Conservation (phyloP, 2,888 invertebrate genomes). For the Phania funesta region DNA sequence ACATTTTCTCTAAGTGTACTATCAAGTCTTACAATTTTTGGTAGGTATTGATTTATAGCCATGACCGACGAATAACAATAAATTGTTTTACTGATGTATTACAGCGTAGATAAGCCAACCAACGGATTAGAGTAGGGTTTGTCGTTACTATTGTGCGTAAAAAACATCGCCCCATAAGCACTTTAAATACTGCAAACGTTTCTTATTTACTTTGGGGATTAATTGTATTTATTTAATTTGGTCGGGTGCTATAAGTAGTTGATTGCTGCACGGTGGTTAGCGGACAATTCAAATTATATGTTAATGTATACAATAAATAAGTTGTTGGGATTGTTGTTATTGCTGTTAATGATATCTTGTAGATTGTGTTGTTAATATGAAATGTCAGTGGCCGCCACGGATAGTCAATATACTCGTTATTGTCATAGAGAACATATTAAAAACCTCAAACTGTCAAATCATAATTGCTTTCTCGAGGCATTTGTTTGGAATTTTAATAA, state of each 20-base stretch:
- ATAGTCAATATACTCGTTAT: constrained; percentile 9
- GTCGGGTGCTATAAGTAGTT: constrained; percentile 34
- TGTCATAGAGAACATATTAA: constrained; percentile 47
- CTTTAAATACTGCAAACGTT: background rate
- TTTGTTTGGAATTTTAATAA: constrained; percentile 77
- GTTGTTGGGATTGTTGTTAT: constrained; percentile 68
- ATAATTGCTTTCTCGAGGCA: constrained; percentile 76
- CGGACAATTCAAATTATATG: constrained; percentile 74
- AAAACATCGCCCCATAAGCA: too few species aligned
- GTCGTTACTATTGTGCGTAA: too few species aligned
- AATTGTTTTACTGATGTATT: constrained; percentile 40
- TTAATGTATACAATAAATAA: constrained; percentile 78
- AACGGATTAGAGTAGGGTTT: too few species aligned
- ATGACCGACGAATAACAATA: constrained; percentile 69
- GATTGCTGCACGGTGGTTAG: constrained; percentile 22
- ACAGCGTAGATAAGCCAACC: background rate
- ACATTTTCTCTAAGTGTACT: background rate
- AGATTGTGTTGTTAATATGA: background rate
- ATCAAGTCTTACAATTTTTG: background rate
- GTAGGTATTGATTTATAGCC: constrained; percentile 78
- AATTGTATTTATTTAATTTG: too few species aligned
- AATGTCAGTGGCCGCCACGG: constrained; percentile 24
- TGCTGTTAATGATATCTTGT: constrained; percentile 1
- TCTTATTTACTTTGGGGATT: background rate
- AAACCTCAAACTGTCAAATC: constrained; percentile 73